phyloP scores from a whole-genome alignment of 1,140 invertebrate genomes.

The Tetramorium alpestre region DNA sequence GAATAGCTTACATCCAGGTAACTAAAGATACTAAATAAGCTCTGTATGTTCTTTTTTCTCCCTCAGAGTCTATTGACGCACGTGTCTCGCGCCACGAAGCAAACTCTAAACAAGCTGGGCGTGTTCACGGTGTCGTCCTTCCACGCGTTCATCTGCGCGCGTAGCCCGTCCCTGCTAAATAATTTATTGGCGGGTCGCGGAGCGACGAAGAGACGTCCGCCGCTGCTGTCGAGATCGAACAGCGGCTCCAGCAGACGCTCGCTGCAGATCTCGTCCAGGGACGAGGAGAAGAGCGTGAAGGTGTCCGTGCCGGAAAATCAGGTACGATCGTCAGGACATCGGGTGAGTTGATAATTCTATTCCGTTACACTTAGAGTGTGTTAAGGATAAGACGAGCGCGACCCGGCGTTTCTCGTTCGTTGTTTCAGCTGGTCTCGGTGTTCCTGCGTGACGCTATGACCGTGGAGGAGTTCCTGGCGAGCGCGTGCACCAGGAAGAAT shows the following conservation, averaged over 20 bases:
- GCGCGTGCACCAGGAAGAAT: constrained; percentile 95
- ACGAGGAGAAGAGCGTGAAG: constrained; percentile 95
- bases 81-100: constrained; percentile 97
- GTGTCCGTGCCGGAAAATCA: constrained; percentile 95
- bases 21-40: neutral
- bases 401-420: constrained; percentile 43
- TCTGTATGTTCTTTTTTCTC: neutral
- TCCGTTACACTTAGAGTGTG: constrained; percentile 5
- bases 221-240: constrained; percentile 95
- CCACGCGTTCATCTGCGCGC: constrained; percentile 98
- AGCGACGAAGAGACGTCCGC: constrained; percentile 94
- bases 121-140: constrained; percentile 99
- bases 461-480: constrained; percentile 97
- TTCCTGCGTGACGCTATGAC: constrained; percentile 96
- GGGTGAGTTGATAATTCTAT: constrained; percentile 55
- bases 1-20: neutral
- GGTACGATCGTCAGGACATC: constrained; percentile 83
- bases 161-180: constrained; percentile 96
- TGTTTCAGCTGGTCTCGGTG: constrained; percentile 90
- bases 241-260: constrained; percentile 93
- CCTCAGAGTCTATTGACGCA: constrained; percentile 96
- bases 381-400: constrained; percentile 35
- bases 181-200: constrained; percentile 96
- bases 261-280: constrained; percentile 93
- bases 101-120: constrained; percentile 96